Evolutionary conservation across 1,140 invertebrate species (phyloP), one percentile per base, ranked within the genome.

Genomic region (Mesaphorura yosii): DNA sequence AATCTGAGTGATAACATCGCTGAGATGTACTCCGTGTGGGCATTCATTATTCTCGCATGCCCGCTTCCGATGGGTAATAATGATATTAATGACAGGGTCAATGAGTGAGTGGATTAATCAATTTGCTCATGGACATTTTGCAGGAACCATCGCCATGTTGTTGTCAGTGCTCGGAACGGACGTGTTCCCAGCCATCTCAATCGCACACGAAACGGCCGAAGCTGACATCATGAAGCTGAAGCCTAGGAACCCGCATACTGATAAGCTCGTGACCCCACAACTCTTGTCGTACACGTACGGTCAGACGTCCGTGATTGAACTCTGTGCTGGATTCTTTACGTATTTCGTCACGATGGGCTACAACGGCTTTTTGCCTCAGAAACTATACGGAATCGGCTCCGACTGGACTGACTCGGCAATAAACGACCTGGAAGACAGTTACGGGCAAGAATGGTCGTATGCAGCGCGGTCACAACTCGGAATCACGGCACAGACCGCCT

Each of bases 161-260:
- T 40, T 63, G 12, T 57, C 47, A 20, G 57, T 63, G 15, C 42
- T 56, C 19, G 54, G 54, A 3, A 62, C 57, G 2, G 55, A 63
- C 38, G 49, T 58, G 2, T 46, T 53, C 28, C 60, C 60, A 7
- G 59, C 57, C 20, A 58, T 63, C 17, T 40, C 31, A 23, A 71
- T 83, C 29, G 80, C 80, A 51, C 82, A 83, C 65, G 80, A 82
- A 72, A 70, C 74, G 59, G 75, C 80, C 47, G 80, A 82, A 66
- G 73, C 70, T 53, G 80, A 82, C 67, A 82, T 82, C 65, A 83
- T 82, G 80, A 81, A 82, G 66, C 69, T 80, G 57, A 69, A 70
- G 58, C 81, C 80, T 31, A 71, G 81, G 65, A 76, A 83, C 68
- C 78, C 80, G n/a, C 60, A 73, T 58, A 72, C 71, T 40, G 79